Base-by-base conservation (phyloP, 2,888 invertebrate species). In the Teinopalpus imperialis region DNA sequence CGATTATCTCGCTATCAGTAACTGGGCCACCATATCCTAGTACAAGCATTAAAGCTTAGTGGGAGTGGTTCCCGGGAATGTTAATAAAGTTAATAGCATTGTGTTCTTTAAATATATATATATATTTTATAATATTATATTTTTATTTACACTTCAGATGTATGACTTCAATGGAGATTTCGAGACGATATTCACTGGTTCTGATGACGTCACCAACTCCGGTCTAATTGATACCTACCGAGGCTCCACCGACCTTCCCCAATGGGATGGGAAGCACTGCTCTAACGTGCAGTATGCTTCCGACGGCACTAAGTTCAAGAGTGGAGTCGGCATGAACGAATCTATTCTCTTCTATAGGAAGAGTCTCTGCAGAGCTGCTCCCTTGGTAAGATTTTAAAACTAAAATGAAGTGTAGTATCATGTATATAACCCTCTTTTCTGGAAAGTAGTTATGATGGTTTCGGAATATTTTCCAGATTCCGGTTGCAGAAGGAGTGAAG, bases 251-350 rank as follows among this genome's bases (percentile, higher is more conserved):
- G 90, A 92, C 60, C 82, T 97, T 2, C 93, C 94, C 0, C 95
- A 96, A 48, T 97, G 97, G 97, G 51, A 90, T 0, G 92, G 91
- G 0, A 90, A 92, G 30, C 92, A 92, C 44, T 97, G 97, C 68
- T 94, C 94, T 31, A 93, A 93, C 59, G 91, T 97, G 3, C 90
- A 92, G 48, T 91, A 92, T 13, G 92, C 95, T 0, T 96, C 96
- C 0, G 97, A 97, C 66, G 97, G 96, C 1, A 93, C 95, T 8
- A 97, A 96, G 73, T 97, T 96, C 74, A 91, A 90, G 10, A 93
- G 95, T 7, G 91, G 91, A 37, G 90, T 96, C 0, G 63, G 87
- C 13, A 91, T 90, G 7, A 93, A 95, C 49, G 94, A 95, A 7
- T 90, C 91, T 0, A 72, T 96, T 0, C 72, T 92, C 47, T 95